Base-by-base conservation (phyloP, 2,797 vertebrate species). In the Nyctalus aviator region DNA sequence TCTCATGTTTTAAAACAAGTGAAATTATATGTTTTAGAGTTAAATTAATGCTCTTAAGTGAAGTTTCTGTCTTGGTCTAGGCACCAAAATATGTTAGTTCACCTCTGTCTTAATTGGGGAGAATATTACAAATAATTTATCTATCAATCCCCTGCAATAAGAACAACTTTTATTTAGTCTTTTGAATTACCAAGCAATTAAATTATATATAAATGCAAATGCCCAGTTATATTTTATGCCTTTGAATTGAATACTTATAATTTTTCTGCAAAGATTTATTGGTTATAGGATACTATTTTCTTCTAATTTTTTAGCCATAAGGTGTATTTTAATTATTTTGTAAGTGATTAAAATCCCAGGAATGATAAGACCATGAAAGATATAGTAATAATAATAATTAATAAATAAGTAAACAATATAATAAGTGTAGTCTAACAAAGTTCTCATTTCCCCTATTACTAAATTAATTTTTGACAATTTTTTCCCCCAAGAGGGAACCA, bases 51-150 rank as follows among this genome's bases (percentile, higher is more conserved):
- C 17, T 84, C 30, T 75, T 53, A 81, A 59, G 18, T 69, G 64
- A 73, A 68, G 11, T 41, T 46, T 48, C 27, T 90, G 27, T 37
- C 12, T 46, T 59, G 14, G 23, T 57, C 78, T 88, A 59, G 55
- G 50, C 20, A 76, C n/a, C n/a, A 50, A 59, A 57, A 81, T 62
- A 69, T 37, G 18, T 84, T 57, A 81, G 46, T 32, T 93, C 3
- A 30, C 77, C 12, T 77, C 15, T 75, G 59, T 82, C 25, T 68
- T 59, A 32, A 77, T 20, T 73, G 46, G n/a, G 8, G 85, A 89
- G 46, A 50, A 48, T 92, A 71, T 75, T 85, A 72, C 27, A 89
- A 55, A 76, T 92, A 53, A 72, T 72, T 89, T 94, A 73, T 69
- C 23, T n/a, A 76, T 82, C 14, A 90, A 83, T 30, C 11, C 30